Percentiles rank a stretch among this genome's conserved stretches.
Evolutionary conservation across 2,888 invertebrate species (phyloP).

Genomic region (Melipona beecheii): DNA sequence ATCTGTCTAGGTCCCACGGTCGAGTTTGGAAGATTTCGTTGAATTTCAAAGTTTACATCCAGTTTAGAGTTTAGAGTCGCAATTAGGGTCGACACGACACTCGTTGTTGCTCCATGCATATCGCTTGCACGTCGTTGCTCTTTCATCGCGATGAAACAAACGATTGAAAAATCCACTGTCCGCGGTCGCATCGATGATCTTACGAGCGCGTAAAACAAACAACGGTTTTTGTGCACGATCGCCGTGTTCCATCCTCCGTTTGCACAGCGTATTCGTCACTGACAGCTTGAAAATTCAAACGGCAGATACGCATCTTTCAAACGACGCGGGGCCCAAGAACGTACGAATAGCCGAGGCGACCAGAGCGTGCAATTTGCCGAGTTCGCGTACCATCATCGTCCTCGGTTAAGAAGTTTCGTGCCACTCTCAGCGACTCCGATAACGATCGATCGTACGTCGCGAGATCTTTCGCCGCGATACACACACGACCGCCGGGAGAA

Average conservation of each 20-base stretch:
- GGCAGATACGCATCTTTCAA: constrained; percentile 21
- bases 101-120: background rate
- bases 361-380: background rate
- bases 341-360: background rate
- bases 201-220: background rate
- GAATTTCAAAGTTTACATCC: too few relatives aligned
- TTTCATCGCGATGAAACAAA: background rate
- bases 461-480: constrained; percentile 1
- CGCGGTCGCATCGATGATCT: constrained; percentile 6
- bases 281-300: constrained; percentile 5
- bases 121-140: background rate
- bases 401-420: background rate
- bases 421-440: background rate
- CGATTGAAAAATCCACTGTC: background rate
- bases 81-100: background rate
- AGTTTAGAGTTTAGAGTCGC: too few relatives aligned
- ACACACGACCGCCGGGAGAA: constrained; percentile 3
- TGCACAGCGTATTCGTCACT: constrained; percentile 21
- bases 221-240: background rate
- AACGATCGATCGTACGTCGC: constrained; percentile 6
- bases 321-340: background rate
- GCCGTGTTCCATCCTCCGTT: background rate
- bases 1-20: too few relatives aligned
- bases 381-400: background rate
- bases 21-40: too few relatives aligned